Percentiles rank a stretch among this genome's conserved stretches.
Evolutionary conservation across 2,888 invertebrate genomes (phyloP).

Genomic region (Rhogogaster chlorosoma): DNA sequence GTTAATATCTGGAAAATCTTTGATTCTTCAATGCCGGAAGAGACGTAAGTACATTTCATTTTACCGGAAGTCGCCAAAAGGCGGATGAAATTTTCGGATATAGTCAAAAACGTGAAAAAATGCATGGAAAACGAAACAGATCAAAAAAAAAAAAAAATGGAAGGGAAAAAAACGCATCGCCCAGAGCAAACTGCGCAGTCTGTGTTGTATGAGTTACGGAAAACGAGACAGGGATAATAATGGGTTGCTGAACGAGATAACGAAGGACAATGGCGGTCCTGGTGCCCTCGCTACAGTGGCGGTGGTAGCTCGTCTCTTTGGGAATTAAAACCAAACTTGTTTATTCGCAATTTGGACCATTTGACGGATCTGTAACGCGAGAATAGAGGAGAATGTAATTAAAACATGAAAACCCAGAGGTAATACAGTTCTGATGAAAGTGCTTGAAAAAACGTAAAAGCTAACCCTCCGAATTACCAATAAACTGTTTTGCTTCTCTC

Average conservation of each 20-base stretch:
- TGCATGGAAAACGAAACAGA: not conserved
- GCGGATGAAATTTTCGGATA: not conserved
- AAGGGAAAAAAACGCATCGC: constrained; percentile 5
- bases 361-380: constrained; percentile 45
- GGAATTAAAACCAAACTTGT: constrained; percentile 45
- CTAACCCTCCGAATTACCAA: not conserved
- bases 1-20: not conserved
- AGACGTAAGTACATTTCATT: not conserved
- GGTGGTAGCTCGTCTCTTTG: constrained; percentile 37
- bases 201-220: constrained; percentile 41
- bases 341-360: constrained; percentile 39
- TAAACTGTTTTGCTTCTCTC: not conserved
- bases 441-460: not conserved
- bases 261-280: constrained; percentile 43
- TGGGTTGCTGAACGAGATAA: constrained; percentile 48
- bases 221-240: constrained; percentile 48
- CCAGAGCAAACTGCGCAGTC: constrained; percentile 25
- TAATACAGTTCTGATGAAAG: constrained; percentile 11
- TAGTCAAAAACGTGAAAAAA: not conserved
- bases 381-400: constrained; percentile 36
- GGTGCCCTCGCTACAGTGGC: not conserved
- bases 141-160: not conserved
- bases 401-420: constrained; percentile 22
- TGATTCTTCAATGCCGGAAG: not conserved
- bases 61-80: not conserved